Conservation (phyloP, 2,888 invertebrate species). For the Apamea sordens region DNA sequence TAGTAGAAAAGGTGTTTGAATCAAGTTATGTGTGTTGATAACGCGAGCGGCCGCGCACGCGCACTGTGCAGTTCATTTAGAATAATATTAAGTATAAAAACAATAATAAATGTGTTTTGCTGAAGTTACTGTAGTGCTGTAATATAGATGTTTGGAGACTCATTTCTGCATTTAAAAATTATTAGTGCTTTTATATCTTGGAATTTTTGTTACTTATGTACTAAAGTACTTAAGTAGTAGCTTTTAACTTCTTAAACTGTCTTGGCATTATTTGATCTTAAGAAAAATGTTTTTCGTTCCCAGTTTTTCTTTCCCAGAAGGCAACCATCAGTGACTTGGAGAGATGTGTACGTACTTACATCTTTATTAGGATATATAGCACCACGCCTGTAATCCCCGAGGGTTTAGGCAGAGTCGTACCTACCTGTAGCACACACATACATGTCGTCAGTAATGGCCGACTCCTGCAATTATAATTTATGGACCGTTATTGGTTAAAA, state of each 20-base stretch:
- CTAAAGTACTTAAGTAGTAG: background rate
- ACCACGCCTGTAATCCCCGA: too few relatives aligned
- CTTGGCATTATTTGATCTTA: background rate
- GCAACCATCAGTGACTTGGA: background rate
- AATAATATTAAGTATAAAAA: constrained; percentile 45
- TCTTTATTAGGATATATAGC: background rate
- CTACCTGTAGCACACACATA: too few relatives aligned
- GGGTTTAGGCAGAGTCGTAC: too few relatives aligned
- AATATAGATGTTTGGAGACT: constrained; percentile 6
- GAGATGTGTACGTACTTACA: background rate
- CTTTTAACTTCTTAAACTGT: background rate
- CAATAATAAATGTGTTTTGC: constrained; percentile 44
- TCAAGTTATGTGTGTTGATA: constrained; percentile 41
- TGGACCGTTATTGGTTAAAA: too few relatives aligned
- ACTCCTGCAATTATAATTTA: too few relatives aligned
- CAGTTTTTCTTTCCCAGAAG: background rate
- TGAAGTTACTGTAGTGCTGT: constrained; percentile 21
- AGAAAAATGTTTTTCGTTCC: background rate
- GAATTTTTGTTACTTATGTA: too few relatives aligned
- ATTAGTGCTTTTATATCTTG: background rate
- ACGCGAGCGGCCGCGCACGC: constrained; percentile 14
- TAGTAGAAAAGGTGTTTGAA: constrained; percentile 49
- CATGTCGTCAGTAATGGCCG: too few relatives aligned
- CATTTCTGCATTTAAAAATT: constrained; percentile 9
- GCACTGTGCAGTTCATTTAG: constrained; percentile 34